phyloP scores from a whole-genome alignment of 2,113 vertebrate genomes.

The Xenopus tropicalis region UCB_Xtro_10.0 CM004451.2:14631001-14631500 shows the following conservation, averaged over 20 bases:
- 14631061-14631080: too few relatives aligned
- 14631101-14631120: constrained; percentile 66
- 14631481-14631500: not conserved
- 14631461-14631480: too few relatives aligned
- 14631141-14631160: constrained; percentile 77
- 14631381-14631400: constrained; percentile 73
- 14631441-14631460: constrained; percentile 47
- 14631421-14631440: constrained; percentile 81
- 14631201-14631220: not conserved
- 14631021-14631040: too few relatives aligned
- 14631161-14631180: constrained; percentile 70
- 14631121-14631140: constrained; percentile 79
- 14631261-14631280: constrained; percentile 74
- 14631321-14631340: constrained; percentile 76
- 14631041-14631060: too few relatives aligned
- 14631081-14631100: too few relatives aligned
- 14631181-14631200: constrained; percentile 59
- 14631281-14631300: constrained; percentile 79
- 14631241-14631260: not conserved
- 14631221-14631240: too few relatives aligned
- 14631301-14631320: constrained; percentile 79
- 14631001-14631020: too few relatives aligned
- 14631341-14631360: constrained; percentile 79
- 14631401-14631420: constrained; percentile 76
- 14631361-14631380: constrained; percentile 80